These are phyloP conservation scores for Phalacrocorax carbo DNA, from an alignment of 2,113 vertebrate species.

Conservation along the genomic window DNA sequence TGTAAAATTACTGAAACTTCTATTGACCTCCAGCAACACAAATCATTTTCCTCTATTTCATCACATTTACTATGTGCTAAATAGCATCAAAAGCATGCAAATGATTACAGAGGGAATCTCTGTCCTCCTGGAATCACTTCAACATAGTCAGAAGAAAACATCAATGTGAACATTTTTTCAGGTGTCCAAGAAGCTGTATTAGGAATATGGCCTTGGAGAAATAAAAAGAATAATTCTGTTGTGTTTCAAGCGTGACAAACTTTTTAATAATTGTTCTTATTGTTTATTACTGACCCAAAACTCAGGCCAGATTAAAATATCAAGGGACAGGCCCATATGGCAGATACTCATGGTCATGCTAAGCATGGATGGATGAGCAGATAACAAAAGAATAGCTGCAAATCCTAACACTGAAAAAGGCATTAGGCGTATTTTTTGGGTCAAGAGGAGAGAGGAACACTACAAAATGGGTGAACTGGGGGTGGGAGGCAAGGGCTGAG, in stretches of 20 bases:
- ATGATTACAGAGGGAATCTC: not conserved
- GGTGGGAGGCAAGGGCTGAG: not conserved
- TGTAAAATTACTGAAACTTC: not conserved
- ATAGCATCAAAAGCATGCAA: not conserved
- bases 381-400: not conserved
- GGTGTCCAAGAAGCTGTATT: not conserved
- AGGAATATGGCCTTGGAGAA: not conserved
- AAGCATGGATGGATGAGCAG: not conserved
- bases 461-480: not conserved
- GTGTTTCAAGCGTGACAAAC: not conserved
- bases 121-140: not conserved
- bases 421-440: not conserved
- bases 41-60: not conserved
- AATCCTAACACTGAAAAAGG: not conserved
- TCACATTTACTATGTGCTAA: not conserved
- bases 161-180: not conserved
- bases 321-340: conserved; percentile 1
- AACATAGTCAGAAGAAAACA: not conserved
- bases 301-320: not conserved
- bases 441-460: not conserved
- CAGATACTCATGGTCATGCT: not conserved
- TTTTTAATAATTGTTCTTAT: not conserved
- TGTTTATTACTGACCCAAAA: not conserved
- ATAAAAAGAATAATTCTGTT: not conserved
- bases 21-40: not conserved